These are phyloP conservation scores for Xiphorhynchus elegans DNA, from an alignment of 2,113 vertebrate species.

Conservation along the genomic window DNA sequence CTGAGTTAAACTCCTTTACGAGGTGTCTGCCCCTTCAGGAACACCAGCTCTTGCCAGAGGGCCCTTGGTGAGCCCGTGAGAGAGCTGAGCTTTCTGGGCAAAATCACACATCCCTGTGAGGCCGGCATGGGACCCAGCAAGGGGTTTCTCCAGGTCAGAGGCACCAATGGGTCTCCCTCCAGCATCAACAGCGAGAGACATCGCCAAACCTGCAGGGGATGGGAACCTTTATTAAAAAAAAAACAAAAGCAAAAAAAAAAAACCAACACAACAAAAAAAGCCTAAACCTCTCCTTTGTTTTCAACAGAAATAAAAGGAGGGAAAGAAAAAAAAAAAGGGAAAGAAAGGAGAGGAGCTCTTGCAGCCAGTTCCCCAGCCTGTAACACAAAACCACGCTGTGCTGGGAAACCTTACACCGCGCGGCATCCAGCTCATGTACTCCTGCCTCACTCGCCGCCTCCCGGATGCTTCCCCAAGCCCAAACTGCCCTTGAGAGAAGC, in stretches of 20 bases:
- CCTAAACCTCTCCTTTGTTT: background rate
- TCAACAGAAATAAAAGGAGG: background rate
- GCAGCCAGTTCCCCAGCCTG: slow-evolving; percentile 50
- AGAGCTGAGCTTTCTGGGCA: background rate
- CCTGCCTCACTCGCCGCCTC: slow-evolving; percentile 65
- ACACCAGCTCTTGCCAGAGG: background rate
- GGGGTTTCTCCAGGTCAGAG: background rate
- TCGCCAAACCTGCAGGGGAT: background rate
- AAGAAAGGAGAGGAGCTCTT: slow-evolving; percentile 9
- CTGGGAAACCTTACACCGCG: slow-evolving; percentile 66
- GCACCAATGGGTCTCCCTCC: background rate
- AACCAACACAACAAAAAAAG: background rate
- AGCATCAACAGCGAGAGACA: background rate
- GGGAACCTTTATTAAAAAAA: background rate
- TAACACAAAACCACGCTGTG: slow-evolving; percentile 65
- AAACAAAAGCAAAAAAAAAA: background rate
- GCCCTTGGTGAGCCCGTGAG: background rate
- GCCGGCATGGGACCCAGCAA: background rate
- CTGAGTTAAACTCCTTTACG: background rate
- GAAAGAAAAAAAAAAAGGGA: too few relatives aligned
- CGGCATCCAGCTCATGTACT: slow-evolving; percentile 55
- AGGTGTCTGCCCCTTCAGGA: background rate
- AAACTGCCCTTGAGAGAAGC: slow-evolving; percentile 73
- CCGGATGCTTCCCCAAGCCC: slow-evolving; percentile 71
- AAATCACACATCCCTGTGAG: background rate